Conservation (phyloP, 2,113 vertebrate genomes). For the Tenebrosternarchus preto region DNA sequence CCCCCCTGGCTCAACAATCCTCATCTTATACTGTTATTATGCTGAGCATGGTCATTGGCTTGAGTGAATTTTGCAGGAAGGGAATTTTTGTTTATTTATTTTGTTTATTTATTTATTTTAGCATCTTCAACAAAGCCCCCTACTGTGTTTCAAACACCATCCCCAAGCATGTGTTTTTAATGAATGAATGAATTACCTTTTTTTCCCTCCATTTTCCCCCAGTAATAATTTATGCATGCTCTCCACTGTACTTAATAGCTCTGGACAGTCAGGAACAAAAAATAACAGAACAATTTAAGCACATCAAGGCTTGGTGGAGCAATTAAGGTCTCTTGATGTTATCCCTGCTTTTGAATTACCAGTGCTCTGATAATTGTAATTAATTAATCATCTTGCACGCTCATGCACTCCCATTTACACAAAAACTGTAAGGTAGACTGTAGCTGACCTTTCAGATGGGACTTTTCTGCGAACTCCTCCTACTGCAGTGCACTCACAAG, state of each 20-base stretch:
- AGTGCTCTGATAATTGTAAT: constrained; percentile 75
- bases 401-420: constrained; percentile 60
- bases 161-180: constrained; percentile 65
- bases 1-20: constrained; percentile 58
- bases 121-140: constrained; percentile 64
- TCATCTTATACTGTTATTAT: constrained; percentile 65
- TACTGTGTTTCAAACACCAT: constrained; percentile 57
- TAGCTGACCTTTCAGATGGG: constrained; percentile 63
- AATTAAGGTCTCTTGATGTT: constrained; percentile 74
- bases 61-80: constrained; percentile 60
- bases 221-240: constrained; percentile 60
- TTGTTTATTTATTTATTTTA: no score
- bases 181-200: constrained; percentile 35
- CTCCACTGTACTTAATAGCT: constrained; percentile 69
- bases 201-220: constrained; percentile 46
- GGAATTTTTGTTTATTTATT: constrained; percentile 53
- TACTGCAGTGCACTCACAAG: not conserved
- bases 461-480: constrained; percentile 12
- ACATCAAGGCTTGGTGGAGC: constrained; percentile 65
- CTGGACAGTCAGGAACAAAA: constrained; percentile 67
- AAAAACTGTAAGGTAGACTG: constrained; percentile 60
- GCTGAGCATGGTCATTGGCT: constrained; percentile 55
- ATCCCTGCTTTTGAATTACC: constrained; percentile 71
- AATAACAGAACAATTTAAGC: constrained; percentile 70
- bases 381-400: constrained; percentile 73